These are phyloP conservation scores for Ahaetulla prasina DNA, from an alignment of 2,113 vertebrate genomes.

Conservation along the genomic window DNA sequence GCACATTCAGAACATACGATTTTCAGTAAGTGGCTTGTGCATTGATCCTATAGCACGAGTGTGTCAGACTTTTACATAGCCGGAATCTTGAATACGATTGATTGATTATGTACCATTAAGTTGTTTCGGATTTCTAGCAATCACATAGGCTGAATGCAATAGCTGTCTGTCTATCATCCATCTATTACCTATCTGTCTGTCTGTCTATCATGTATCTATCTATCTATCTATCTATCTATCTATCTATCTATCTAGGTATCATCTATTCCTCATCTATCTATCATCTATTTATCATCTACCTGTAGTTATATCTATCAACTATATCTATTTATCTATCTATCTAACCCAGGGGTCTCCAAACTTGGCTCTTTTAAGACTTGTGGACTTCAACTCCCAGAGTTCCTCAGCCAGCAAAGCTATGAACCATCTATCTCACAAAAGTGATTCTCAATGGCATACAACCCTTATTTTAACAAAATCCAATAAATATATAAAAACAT, in stretches of 20 bases:
- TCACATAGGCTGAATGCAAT: neutral
- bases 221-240: neutral
- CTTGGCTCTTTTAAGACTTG: no score
- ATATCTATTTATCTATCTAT: no score
- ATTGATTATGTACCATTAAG: neutral
- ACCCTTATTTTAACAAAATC: neutral
- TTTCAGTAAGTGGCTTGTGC: constrained; percentile 45
- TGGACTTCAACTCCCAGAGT: no score
- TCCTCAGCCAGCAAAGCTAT: no score
- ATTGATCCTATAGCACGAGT: constrained; percentile 48
- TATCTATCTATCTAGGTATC: no score
- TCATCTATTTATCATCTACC: no score
- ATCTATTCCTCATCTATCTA: no score
- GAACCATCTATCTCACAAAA: no score
- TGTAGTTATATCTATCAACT: no score
- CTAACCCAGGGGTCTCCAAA: no score
- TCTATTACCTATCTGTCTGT: neutral
- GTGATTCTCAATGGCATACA: no score
- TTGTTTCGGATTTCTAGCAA: neutral
- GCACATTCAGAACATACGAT: constrained; percentile 55
- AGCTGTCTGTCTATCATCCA: neutral
- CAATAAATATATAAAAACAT: neutral
- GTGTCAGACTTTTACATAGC: constrained; percentile 38
- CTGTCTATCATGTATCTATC: neutral
- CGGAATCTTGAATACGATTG: constrained; percentile 23